phyloP scores from a whole-genome alignment of 1,140 invertebrate genomes.

The Pygmarrhopalites habei region DNA sequence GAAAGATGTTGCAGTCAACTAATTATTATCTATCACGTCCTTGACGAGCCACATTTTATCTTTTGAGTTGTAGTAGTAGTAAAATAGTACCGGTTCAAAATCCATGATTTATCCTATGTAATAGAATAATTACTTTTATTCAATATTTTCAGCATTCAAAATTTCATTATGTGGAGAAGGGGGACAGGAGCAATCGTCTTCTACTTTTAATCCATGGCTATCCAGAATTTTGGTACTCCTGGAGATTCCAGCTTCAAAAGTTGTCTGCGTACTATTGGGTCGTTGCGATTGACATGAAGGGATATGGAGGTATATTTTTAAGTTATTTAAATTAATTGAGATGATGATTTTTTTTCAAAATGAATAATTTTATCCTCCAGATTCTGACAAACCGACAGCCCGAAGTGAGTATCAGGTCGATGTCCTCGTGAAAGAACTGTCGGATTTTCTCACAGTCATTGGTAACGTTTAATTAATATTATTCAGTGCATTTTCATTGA shows the following conservation, averaged over 20 bases:
- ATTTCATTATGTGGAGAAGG: conserved; percentile 67
- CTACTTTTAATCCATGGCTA: conserved; percentile 67
- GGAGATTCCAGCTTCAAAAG: conserved; percentile 50
- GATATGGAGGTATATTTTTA: too few species aligned
- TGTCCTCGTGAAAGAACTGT: conserved; percentile 59
- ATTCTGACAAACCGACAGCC: conserved; percentile 65
- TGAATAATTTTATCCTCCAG: too few species aligned
- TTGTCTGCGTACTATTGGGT: conserved; percentile 50
- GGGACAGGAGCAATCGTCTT: conserved; percentile 52
- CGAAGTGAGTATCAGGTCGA: conserved; percentile 55
- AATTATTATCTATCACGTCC: too few species aligned
- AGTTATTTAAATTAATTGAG: too few species aligned
- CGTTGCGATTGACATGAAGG: conserved; percentile 68
- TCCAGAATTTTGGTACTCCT: conserved; percentile 62
- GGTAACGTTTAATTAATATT: conserved; percentile 46
- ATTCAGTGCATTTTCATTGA: neutral
- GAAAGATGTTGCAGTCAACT: too few species aligned
- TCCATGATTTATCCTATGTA: too few species aligned
- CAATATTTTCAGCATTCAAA: conserved; percentile 59
- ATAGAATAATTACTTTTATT: too few species aligned
- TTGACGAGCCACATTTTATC: too few species aligned
- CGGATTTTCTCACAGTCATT: conserved; percentile 58
- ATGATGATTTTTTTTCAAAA: conserved; percentile 53
- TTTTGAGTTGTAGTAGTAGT: too few species aligned
- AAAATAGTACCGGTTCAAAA: too few species aligned